Conservation (phyloP, 2,888 invertebrate species). For the Conops quadrifasciatus region DNA sequence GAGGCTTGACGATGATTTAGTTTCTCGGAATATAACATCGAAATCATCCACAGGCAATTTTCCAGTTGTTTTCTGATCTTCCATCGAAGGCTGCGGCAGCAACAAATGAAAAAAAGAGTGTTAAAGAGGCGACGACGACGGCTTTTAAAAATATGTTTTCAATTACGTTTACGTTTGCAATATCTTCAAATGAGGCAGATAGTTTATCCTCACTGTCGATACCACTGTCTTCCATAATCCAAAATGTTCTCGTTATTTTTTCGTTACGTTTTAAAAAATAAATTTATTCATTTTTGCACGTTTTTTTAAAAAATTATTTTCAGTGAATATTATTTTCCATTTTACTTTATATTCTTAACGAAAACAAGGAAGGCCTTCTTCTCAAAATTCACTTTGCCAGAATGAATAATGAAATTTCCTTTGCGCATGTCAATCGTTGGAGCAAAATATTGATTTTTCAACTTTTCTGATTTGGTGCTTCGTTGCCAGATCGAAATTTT, state of each 20-base stretch:
- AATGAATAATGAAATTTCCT: background rate
- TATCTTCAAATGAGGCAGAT: slow-evolving; percentile 53
- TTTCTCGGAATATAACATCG: slow-evolving; percentile 56
- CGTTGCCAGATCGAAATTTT: slow-evolving; percentile 35
- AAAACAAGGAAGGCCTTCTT: too few species aligned
- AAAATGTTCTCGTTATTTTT: background rate
- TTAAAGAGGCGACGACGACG: background rate
- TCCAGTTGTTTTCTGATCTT: background rate
- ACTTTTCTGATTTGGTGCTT: slow-evolving; percentile 4
- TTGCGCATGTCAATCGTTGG: slow-evolving; percentile 36
- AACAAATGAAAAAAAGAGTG: background rate
- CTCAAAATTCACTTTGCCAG: too few species aligned
- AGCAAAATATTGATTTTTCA: slow-evolving; percentile 38
- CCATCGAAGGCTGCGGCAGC: background rate
- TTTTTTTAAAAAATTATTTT: background rate
- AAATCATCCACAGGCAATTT: slow-evolving; percentile 55
- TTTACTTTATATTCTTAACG: background rate
- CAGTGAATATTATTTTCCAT: background rate
- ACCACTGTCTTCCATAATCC: slow-evolving; percentile 62
- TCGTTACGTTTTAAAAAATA: too few species aligned
- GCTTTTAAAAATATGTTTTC: too few species aligned
- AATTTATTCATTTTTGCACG: too few species aligned
- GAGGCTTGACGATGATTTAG: slow-evolving; percentile 32
- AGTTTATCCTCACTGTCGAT: slow-evolving; percentile 63
- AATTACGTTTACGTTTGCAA: slow-evolving; percentile 37